phyloP scores from a whole-genome alignment of 2,888 invertebrate species.

The Nycteola revayana region DNA sequence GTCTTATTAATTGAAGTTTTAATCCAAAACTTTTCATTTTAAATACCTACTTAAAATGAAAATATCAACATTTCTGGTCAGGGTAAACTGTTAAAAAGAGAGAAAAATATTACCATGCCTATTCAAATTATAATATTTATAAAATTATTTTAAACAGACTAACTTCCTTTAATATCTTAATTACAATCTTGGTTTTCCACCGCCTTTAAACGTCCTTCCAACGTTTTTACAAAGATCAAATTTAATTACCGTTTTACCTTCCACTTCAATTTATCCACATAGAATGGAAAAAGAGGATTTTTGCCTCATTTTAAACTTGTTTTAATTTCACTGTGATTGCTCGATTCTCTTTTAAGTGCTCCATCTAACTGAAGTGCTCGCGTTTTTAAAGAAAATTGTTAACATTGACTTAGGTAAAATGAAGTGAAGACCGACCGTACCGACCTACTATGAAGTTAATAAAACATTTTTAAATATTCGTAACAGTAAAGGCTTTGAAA shows the following conservation, averaged over 20 bases:
- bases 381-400: conserved; percentile 4
- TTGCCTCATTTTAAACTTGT: conserved; percentile 18
- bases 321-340: conserved; percentile 25
- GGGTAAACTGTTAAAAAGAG: no score
- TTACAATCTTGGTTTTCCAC: conserved; percentile 21
- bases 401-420: not conserved
- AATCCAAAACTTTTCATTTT: no score
- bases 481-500: not conserved
- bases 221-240: conserved; percentile 26
- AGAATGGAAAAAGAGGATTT: conserved; percentile 15
- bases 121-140: not conserved
- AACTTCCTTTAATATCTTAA: conserved; percentile 19
- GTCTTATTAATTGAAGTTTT: no score
- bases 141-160: no score
- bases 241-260: conserved; percentile 28
- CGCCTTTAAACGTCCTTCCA: conserved; percentile 14
- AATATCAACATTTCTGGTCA: no score
- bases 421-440: no score
- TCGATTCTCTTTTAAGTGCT: conserved; percentile 21
- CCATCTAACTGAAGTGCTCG: conserved; percentile 5
- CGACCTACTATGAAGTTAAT: no score
- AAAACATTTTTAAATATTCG: no score
- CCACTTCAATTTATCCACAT: conserved; percentile 21
- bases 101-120: no score
- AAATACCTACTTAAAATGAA: no score